These are phyloP conservation scores for Mythimna vitellina DNA, from an alignment of 2,888 invertebrate genomes.

Conservation along the genomic window DNA sequence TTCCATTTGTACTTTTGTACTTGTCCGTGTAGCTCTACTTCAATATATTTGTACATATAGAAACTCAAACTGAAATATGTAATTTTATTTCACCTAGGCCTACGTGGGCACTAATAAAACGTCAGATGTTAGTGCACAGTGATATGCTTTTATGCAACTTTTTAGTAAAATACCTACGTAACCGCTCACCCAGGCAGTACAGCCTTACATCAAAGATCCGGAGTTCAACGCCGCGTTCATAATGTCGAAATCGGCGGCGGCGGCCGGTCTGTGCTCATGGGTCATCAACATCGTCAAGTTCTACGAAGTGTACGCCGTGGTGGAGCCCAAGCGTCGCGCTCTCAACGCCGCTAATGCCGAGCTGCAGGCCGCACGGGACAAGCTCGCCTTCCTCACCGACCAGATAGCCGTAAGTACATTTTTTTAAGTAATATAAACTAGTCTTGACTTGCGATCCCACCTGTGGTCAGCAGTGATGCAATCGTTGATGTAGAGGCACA, in stretches of 20 bases:
- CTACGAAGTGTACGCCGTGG: slow-evolving; percentile 97
- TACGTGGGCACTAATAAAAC: too few relatives aligned
- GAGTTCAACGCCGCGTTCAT: slow-evolving; percentile 97
- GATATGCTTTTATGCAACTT: too few relatives aligned
- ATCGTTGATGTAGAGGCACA: neutral
- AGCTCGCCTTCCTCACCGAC: slow-evolving; percentile 94
- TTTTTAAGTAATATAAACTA: too few relatives aligned
- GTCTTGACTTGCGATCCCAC: too few relatives aligned
- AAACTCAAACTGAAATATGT: too few relatives aligned
- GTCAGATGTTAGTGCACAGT: too few relatives aligned
- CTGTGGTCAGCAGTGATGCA: too few relatives aligned
- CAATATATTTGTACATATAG: too few relatives aligned
- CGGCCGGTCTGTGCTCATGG: slow-evolving; percentile 98
- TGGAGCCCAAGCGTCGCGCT: slow-evolving; percentile 97
- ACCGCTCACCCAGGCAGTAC: slow-evolving; percentile 77
- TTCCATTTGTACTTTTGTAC: too few relatives aligned
- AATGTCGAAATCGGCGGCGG: slow-evolving; percentile 96
- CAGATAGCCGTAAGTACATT: slow-evolving; percentile 89
- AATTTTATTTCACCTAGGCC: too few relatives aligned
- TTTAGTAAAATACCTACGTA: neutral
- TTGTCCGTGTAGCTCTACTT: too few relatives aligned
- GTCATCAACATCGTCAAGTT: slow-evolving; percentile 97
- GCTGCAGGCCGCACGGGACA: slow-evolving; percentile 95
- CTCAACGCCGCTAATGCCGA: slow-evolving; percentile 96
- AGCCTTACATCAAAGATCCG: slow-evolving; percentile 92